Percentiles rank a stretch among this genome's conserved stretches.
Evolutionary conservation across 2,113 vertebrate species (phyloP).

Genomic region (Reinhardtius hippoglossoides): DNA sequence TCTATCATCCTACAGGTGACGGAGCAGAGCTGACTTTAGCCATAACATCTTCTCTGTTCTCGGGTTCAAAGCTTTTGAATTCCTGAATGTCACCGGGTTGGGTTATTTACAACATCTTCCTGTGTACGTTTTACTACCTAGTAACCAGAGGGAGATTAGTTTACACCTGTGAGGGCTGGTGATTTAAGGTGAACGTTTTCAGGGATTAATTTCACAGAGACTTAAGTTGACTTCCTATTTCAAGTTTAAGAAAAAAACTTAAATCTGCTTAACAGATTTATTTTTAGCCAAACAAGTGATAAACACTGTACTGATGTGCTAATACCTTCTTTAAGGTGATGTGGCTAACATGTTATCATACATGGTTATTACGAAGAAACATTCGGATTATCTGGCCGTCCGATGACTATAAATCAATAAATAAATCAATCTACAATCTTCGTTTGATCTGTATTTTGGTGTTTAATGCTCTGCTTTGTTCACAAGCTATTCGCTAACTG

Average conservation of each 20-base stretch:
- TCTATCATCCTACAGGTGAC: conserved; percentile 28
- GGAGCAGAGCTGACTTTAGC: neutral
- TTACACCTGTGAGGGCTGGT: neutral
- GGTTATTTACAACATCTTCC: conserved; percentile 18
- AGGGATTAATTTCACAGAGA: neutral
- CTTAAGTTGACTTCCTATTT: neutral
- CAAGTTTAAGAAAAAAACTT: neutral
- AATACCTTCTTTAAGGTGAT: neutral
- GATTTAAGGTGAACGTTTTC: neutral
- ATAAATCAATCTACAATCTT: neutral
- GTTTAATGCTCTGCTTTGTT: neutral
- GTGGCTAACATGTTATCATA: neutral
- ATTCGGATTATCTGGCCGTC: neutral
- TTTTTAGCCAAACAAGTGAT: neutral
- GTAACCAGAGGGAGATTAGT: neutral
- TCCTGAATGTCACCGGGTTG: conserved; percentile 20
- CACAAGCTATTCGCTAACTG: too few species aligned
- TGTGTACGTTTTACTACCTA: neutral
- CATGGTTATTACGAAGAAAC: neutral
- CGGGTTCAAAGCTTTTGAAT: conserved; percentile 45
- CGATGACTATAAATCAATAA: neutral
- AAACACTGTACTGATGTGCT: neutral
- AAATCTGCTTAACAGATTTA: neutral
- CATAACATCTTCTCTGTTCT: conserved; percentile 12
- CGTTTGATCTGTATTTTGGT: neutral